Evolutionary conservation across 2,113 vertebrate genomes (phyloP).

Genomic region (Antigone vipio): DNA sequence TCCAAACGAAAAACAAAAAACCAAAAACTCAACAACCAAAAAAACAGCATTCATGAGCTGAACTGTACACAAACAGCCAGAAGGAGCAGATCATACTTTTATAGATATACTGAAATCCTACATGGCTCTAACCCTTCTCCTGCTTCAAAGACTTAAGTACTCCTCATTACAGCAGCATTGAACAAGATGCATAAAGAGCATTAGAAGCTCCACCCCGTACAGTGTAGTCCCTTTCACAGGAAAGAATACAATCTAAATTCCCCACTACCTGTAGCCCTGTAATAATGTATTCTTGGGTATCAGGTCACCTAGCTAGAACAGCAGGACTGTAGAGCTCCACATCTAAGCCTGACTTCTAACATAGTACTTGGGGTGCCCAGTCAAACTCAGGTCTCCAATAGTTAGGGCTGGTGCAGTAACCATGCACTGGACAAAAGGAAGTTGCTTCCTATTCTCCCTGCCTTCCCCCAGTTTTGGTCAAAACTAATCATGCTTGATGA

Average conservation of each 20-base stretch:
- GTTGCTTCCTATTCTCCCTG: not conserved
- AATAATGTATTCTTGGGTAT: not conserved
- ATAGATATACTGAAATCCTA: not conserved
- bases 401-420: not conserved
- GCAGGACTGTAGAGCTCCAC: not conserved
- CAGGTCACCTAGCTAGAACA: not conserved
- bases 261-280: not conserved
- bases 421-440: not conserved
- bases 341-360: not conserved
- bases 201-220: not conserved
- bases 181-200: not conserved
- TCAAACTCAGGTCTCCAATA: not conserved
- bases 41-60: not conserved
- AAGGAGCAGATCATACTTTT: not conserved
- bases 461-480: not conserved
- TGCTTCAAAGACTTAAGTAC: not conserved
- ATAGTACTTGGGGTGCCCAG: fast-evolving
- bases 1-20: not conserved
- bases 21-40: not conserved
- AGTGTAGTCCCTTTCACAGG: not conserved
- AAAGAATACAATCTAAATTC: not conserved
- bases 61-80: not conserved
- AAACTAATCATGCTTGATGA: not conserved
- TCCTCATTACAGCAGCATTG: not conserved
- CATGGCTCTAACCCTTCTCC: not conserved